A percentile compares a stretch with the other conserved stretches of the same genome.
Conservation (phyloP, 2,888 invertebrate genomes). For the Diarsia rubi region DNA sequence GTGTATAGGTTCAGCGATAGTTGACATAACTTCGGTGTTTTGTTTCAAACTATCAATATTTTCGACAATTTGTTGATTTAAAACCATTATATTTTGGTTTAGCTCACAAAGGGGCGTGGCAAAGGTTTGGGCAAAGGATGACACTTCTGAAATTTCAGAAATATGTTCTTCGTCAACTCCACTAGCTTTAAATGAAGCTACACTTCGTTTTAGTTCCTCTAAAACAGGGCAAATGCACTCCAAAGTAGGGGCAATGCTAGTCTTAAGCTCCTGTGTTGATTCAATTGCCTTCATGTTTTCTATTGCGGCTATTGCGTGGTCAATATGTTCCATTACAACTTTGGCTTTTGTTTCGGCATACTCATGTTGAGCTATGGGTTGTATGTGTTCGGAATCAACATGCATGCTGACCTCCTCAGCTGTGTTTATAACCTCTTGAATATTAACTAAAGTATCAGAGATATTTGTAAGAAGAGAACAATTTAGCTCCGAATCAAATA, state of each 20-base stretch:
- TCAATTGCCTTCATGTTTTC: constrained; percentile 78
- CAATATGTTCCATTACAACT: constrained; percentile 80
- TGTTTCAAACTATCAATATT: constrained; percentile 79
- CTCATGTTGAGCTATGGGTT: constrained; percentile 69
- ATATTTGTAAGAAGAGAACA: constrained; percentile 79
- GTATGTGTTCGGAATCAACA: constrained; percentile 78
- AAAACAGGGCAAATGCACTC: constrained; percentile 82
- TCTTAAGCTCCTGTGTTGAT: constrained; percentile 70
- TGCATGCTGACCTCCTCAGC: constrained; percentile 79
- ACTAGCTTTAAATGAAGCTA: constrained; percentile 77
- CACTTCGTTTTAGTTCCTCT: constrained; percentile 81
- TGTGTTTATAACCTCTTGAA: constrained; percentile 81
- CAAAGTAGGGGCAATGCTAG: constrained; percentile 71
- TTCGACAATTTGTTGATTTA: constrained; percentile 82
- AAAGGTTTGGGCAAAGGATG: constrained; percentile 82
- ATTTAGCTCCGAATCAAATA: constrained; percentile 82
- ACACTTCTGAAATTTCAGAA: constrained; percentile 82
- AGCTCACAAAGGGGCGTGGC: constrained; percentile 83
- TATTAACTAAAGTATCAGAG: constrained; percentile 75
- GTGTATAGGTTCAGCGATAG: constrained; percentile 86
- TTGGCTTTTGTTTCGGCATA: constrained; percentile 73
- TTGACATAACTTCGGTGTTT: constrained; percentile 75
- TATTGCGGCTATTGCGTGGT: constrained; percentile 81
- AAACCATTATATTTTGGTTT: constrained; percentile 79
- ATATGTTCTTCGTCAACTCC: constrained; percentile 73